These are phyloP conservation scores for Homalodisca vitripennis DNA, from an alignment of 1,140 invertebrate genomes.

Conservation along the genomic window DNA sequence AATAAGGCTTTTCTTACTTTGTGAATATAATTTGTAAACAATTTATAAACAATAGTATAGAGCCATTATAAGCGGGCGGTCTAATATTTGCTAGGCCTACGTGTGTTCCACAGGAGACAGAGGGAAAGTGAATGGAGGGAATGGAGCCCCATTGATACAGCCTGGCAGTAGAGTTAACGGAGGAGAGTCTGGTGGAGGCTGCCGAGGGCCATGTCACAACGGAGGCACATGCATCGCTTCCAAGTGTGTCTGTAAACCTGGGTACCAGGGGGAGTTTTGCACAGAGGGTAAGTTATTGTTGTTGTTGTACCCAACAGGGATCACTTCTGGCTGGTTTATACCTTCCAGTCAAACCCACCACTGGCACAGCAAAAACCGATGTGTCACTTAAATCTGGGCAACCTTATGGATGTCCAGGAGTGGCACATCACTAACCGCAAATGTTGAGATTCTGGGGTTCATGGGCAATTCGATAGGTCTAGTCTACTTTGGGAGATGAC, in stretches of 20 bases:
- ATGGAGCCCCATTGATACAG: neutral
- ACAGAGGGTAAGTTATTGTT: slow-evolving; percentile 71
- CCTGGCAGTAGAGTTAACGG: neutral
- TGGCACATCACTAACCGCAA: too few relatives aligned
- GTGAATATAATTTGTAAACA: neutral
- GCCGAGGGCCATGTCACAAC: slow-evolving; percentile 68
- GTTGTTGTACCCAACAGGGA: too few relatives aligned
- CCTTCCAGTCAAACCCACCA: too few relatives aligned
- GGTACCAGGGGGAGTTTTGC: slow-evolving; percentile 75
- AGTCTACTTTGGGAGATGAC: too few relatives aligned
- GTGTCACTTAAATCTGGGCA: too few relatives aligned
- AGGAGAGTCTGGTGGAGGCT: slow-evolving; percentile 16
- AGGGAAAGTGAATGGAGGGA: neutral
- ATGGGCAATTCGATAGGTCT: too few relatives aligned
- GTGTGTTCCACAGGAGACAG: neutral
- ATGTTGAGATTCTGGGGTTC: too few relatives aligned
- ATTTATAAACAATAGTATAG: neutral
- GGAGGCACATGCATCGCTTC: slow-evolving; percentile 71
- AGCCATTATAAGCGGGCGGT: neutral
- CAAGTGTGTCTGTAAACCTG: slow-evolving; percentile 68
- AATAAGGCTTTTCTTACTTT: neutral
- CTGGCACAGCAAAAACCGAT: too few relatives aligned
- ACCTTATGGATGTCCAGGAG: too few relatives aligned
- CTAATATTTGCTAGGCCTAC: slow-evolving; percentile 26
- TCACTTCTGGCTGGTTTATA: too few relatives aligned